Percentiles rank a stretch among this genome's conserved stretches.
These are phyloP conservation scores for Leptobrachium leishanense DNA, from an alignment of 2,113 vertebrate genomes.

Conservation along the genomic window DNA sequence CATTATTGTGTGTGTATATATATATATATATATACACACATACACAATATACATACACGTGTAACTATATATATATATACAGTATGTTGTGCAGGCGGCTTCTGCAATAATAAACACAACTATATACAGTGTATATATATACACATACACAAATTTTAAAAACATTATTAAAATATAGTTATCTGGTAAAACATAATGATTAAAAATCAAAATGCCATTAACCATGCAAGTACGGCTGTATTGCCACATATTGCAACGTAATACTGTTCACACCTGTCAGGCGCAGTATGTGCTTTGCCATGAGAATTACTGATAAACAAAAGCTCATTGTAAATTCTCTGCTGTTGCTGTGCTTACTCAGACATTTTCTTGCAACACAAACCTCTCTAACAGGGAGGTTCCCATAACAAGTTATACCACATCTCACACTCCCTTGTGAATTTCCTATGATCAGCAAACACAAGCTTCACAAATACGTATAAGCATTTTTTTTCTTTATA, in stretches of 20 bases:
- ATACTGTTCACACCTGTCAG: no score
- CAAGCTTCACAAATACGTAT: background rate
- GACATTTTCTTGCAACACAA: background rate
- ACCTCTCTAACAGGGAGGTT: constrained; percentile 16
- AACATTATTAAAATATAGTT: background rate
- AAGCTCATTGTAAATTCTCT: constrained; percentile 15
- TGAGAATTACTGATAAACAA: constrained; percentile 9
- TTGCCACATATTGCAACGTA: no score
- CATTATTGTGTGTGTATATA: no score
- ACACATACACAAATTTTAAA: background rate
- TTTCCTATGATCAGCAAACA: constrained; percentile 16
- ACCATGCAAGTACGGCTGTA: no score
- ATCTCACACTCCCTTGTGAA: background rate
- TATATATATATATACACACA: no score
- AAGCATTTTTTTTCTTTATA: background rate
- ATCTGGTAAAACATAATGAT: no score
- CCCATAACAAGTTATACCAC: constrained; percentile 21
- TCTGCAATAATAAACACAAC: no score
- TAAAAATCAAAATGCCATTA: no score
- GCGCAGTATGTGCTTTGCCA: background rate
- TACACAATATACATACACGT: no score
- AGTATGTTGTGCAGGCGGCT: no score
- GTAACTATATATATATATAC: no score
- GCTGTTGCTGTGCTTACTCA: constrained; percentile 1
- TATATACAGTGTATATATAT: no score